Conservation (phyloP, 2,797 vertebrate species). For the Dendrocincla fuliginosa region DNA sequence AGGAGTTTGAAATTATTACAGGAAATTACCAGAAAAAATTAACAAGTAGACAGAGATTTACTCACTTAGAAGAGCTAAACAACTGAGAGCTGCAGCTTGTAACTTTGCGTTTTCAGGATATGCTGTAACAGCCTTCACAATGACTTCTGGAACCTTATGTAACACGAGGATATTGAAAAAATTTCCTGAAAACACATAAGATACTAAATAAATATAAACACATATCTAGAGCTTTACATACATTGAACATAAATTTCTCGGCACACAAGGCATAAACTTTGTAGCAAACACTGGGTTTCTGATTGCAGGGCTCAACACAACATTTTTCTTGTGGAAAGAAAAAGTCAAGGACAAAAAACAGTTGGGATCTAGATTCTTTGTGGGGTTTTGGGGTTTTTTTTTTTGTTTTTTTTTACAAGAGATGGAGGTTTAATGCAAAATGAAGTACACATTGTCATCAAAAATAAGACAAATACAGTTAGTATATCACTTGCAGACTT, state of each 20-base stretch:
- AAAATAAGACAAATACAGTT: background rate
- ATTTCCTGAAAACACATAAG: slow-evolving; percentile 80
- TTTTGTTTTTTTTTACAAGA: background rate
- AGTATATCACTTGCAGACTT: background rate
- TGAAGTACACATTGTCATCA: background rate
- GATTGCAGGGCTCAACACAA: background rate
- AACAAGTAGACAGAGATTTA: background rate
- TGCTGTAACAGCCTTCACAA: slow-evolving; percentile 81
- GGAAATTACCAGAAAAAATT: background rate
- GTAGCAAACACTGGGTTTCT: background rate
- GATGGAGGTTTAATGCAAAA: background rate
- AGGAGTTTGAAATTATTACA: background rate
- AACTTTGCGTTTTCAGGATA: slow-evolving; percentile 84
- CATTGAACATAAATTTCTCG: background rate
- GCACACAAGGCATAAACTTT: background rate
- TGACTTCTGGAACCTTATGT: slow-evolving; percentile 87
- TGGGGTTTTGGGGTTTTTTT: background rate
- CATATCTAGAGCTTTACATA: background rate
- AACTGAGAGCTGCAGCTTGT: slow-evolving; percentile 86
- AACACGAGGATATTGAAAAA: slow-evolving; percentile 93
- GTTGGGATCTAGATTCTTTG: background rate
- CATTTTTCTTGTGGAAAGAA: background rate
- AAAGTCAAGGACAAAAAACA: background rate
- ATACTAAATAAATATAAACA: background rate
- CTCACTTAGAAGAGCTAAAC: slow-evolving; percentile 93